Evolutionary conservation across 2,888 invertebrate species (phyloP), one percentile per base, ranked within the genome.

Genomic region (Plusia festucae): DNA sequence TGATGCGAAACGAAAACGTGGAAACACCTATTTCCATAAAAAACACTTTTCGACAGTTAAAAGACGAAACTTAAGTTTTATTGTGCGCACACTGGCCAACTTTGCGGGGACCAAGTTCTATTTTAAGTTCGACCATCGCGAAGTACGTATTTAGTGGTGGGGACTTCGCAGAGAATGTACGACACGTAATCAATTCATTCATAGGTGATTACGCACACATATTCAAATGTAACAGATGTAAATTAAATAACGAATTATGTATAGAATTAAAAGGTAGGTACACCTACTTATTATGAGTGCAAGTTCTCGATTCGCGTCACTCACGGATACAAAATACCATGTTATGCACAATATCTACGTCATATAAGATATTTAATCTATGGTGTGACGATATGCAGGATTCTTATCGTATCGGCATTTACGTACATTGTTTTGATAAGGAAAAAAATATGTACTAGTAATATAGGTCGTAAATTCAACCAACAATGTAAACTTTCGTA

Each of bases 41-140:
- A 74, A 78, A 76, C 68, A 58, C 60, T 68, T 68, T 69, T 59
- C 30, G 53, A 58, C 30, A 55, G 52, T 44, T 27, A 70, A 60
- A 16, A 64, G 67, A 51, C 27, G 18, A 55, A 69, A 61, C 34
- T 66, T 56, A 76, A 70, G 68, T 76, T 79, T 66, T 56, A 60
- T 68, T 54, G 46, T 59, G 53, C 24, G 15, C 65, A 73, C 62
- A 68, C 54, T 74, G 60, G 53, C 44, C 61, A 82, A 82, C 91
- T 84, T 85, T 76, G 91, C 88, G 93, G 90, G 90, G 86, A 80
- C 74, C 76, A 70, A 79, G 67, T 83, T 90, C 90, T 93, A 93
- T 93, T 93, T 93, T 84, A 70, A 87, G 78, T 79, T 78, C 81
- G 92, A 91, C 93, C 94, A 93, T 90, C 91, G 93, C 94, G 90